Base-by-base conservation (phyloP, 2,113 vertebrate species). In the Vulpes vulpes region DNA sequence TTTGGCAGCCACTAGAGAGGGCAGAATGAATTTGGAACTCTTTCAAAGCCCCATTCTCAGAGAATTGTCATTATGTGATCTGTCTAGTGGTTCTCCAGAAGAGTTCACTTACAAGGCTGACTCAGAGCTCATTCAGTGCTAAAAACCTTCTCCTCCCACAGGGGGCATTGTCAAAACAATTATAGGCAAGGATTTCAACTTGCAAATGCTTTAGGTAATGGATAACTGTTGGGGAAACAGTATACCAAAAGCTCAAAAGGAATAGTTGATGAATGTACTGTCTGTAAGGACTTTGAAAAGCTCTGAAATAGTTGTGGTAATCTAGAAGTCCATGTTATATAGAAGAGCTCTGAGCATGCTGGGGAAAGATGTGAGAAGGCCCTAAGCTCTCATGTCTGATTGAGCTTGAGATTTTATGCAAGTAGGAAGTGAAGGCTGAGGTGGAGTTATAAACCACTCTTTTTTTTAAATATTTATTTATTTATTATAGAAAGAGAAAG, bases 131-230 rank as follows among this genome's bases (percentile, higher is more conserved):
- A 76, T n/a, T 57, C 30, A 89, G 0, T 86, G 57, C 53, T 65
- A 60, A 74, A 74, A 32, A 8, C 8, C 32, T 32, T 59, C 22
- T 60, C 6, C 32, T 15, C 32, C 10, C 43, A 83, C 15, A 17
- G 25, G 19, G 1, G 16, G 1, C 38, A 87, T 88, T 88, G 69
- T 80, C 57, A 80, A 88, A 76, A 87, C 35, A 65, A n/a, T 35
- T 78, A 81, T 20, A 85, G 73, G 64, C 38, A 69, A 82, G 35
- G 55, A 11, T 86, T 94, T 95, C 85, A 64, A 49, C 78, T 94
- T 76, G 8, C 30, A 85, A 30, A 30, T 95, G 35, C 19, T 76
- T 53, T 25, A 92, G 71, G 71, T 59, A 20, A 55, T 82, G 32
- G 23, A 57, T 93, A 92, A 62, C 17, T 69, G 53, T 67, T 81